Evolutionary conservation across 2,797 vertebrate genomes (phyloP).

Genomic region (Coregonus suidteri): DNA sequence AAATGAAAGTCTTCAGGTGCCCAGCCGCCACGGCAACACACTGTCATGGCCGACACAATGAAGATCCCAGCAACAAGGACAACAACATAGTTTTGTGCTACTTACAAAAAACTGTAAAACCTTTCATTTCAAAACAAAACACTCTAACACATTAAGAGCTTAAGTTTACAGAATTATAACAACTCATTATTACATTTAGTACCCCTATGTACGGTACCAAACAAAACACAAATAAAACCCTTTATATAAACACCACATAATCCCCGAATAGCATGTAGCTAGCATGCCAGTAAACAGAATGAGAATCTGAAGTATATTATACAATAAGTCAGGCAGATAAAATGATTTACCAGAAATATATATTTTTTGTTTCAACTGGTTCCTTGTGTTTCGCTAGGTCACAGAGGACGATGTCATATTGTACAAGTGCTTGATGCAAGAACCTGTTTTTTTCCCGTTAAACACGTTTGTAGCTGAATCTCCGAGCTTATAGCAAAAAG

Average conservation of each 20-base stretch:
- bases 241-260: conserved; percentile 42
- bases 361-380: conserved; percentile 67
- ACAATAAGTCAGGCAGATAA: conserved; percentile 75
- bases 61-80: conserved; percentile 20
- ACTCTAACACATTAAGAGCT: conserved; percentile 74
- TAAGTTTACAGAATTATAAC: conserved; percentile 64
- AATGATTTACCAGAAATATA: conserved; percentile 85
- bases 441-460: conserved; percentile 75
- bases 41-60: conserved; percentile 33
- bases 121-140: conserved; percentile 68
- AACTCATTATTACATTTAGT: conserved; percentile 56
- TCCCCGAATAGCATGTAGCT: conserved; percentile 69
- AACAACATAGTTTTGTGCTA: conserved; percentile 63
- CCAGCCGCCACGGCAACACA: conserved; percentile 31
- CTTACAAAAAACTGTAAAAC: conserved; percentile 60
- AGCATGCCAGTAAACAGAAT: conserved; percentile 77
- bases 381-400: conserved; percentile 78
- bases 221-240: conserved; percentile 57
- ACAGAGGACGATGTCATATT: conserved; percentile 63
- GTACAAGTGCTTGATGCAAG: conserved; percentile 82
- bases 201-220: conserved; percentile 61
- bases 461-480: conserved; percentile 81
- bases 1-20: conserved; percentile 60
- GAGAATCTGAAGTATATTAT: conserved; percentile 67
- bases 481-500: conserved; percentile 87